Conservation (phyloP, 2,797 vertebrate genomes). For the Choloepus didactylus region DNA sequence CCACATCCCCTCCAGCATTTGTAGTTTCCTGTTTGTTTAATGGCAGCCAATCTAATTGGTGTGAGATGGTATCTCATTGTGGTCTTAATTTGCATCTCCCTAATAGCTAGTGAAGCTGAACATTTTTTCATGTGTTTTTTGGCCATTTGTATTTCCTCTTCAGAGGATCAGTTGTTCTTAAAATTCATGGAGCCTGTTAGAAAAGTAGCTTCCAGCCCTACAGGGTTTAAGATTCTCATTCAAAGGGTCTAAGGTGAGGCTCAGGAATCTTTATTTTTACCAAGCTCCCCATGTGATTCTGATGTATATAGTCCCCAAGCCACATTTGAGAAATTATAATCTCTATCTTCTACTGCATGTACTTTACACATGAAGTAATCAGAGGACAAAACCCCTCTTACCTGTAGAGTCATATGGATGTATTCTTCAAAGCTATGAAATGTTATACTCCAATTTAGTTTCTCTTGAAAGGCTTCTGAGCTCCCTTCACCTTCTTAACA, state of each 20-base stretch:
- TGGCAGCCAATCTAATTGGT: too few species aligned
- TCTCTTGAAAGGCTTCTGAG: conserved; percentile 91
- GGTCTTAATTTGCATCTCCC: too few species aligned
- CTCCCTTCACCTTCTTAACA: conserved; percentile 92
- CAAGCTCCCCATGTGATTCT: neutral
- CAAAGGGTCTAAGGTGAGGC: neutral
- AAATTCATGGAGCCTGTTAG: neutral
- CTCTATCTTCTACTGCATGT: neutral
- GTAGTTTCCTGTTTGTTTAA: too few species aligned
- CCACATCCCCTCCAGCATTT: too few species aligned
- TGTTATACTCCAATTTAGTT: conserved; percentile 92
- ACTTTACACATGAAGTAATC: neutral
- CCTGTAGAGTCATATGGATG: conserved; percentile 95
- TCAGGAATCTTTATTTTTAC: neutral
- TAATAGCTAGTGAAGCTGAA: too few species aligned
- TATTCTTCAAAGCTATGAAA: conserved; percentile 96
- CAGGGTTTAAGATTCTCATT: neutral
- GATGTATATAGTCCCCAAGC: neutral
- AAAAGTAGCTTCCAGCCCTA: neutral
- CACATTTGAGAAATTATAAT: neutral
- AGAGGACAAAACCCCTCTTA: conserved; percentile 86
- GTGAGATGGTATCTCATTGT: too few species aligned
- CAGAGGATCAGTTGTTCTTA: too few species aligned
- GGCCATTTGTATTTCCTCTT: too few species aligned
- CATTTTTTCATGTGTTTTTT: too few species aligned